Evolutionary conservation across 92 coral and sea anemone genomes (phyloP).

Genomic region (Porites divaricata): DNA sequence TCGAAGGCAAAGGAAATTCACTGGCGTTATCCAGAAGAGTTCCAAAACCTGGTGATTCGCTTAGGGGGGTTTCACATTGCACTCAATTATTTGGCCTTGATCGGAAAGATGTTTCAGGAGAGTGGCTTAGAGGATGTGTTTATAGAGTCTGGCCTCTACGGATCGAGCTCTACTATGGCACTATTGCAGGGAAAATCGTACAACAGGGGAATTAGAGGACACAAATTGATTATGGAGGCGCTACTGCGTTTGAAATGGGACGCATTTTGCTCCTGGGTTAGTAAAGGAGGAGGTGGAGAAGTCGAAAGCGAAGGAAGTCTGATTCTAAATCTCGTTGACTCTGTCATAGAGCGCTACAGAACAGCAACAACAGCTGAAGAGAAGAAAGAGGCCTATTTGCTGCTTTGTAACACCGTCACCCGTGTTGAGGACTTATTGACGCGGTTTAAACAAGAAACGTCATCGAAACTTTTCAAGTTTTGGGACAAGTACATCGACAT

Average conservation of each 20-base stretch:
- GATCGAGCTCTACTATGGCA: background rate
- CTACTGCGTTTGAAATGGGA: background rate
- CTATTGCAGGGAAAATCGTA: background rate
- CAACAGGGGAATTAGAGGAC: background rate
- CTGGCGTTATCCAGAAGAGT: background rate
- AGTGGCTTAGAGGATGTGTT: too few relatives aligned
- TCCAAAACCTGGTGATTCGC: background rate
- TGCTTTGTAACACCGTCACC: slow-evolving; percentile 34
- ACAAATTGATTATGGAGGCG: background rate
- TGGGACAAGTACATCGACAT: slow-evolving; percentile 57
- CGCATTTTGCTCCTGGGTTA: background rate
- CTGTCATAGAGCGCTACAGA: background rate
- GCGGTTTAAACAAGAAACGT: slow-evolving; percentile 20
- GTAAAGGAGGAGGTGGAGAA: background rate
- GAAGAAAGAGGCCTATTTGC: background rate
- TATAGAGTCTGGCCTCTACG: background rate
- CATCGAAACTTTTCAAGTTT: slow-evolving; percentile 55
- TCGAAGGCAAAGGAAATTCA: too few relatives aligned
- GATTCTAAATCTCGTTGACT: background rate
- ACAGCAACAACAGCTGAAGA: background rate
- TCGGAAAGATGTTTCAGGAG: background rate
- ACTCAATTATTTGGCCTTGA: background rate
- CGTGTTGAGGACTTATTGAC: slow-evolving; percentile 13
- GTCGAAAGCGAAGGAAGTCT: background rate
- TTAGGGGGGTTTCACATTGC: background rate